phyloP scores from a whole-genome alignment of 2,113 vertebrate genomes.

The Enhydra lutris region DNA sequence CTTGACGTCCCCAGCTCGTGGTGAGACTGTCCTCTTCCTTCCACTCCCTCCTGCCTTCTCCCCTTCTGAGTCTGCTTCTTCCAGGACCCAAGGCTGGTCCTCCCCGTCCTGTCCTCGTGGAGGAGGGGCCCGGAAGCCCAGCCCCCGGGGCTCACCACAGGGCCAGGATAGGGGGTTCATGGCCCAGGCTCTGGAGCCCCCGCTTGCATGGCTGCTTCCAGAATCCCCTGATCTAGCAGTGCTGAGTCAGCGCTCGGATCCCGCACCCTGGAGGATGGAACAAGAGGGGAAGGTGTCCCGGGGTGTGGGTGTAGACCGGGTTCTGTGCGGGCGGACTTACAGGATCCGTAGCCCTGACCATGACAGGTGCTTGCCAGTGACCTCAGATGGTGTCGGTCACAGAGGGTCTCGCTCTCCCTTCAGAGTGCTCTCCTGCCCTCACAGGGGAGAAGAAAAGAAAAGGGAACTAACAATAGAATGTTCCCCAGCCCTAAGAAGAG shows the following conservation, averaged over 20 bases:
- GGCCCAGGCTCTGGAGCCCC: background rate
- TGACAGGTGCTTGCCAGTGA: fast-evolving
- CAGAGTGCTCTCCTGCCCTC: fast-evolving
- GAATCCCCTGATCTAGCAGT: background rate
- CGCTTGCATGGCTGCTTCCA: background rate
- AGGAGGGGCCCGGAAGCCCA: background rate
- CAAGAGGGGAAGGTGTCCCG: fast-evolving
- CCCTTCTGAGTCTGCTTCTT: background rate
- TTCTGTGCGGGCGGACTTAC: fast-evolving
- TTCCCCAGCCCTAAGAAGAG: fast-evolving
- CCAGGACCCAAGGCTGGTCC: background rate
- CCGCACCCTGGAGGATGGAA: too few relatives aligned
- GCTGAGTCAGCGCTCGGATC: fast-evolving
- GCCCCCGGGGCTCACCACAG: fast-evolving
- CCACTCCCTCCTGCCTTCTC: background rate
- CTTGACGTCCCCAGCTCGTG: fast-evolving
- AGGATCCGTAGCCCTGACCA: background rate
- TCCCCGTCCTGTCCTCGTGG: fast-evolving
- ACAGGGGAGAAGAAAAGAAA: background rate
- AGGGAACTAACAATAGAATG: fast-evolving
- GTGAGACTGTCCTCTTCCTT: background rate
- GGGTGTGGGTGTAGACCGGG: background rate
- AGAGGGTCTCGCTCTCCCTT: background rate
- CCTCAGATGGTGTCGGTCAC: fast-evolving
- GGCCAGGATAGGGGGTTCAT: background rate